Evolutionary conservation across 2,888 invertebrate genomes (phyloP).

Genomic region (Diarsia brunnea): DNA sequence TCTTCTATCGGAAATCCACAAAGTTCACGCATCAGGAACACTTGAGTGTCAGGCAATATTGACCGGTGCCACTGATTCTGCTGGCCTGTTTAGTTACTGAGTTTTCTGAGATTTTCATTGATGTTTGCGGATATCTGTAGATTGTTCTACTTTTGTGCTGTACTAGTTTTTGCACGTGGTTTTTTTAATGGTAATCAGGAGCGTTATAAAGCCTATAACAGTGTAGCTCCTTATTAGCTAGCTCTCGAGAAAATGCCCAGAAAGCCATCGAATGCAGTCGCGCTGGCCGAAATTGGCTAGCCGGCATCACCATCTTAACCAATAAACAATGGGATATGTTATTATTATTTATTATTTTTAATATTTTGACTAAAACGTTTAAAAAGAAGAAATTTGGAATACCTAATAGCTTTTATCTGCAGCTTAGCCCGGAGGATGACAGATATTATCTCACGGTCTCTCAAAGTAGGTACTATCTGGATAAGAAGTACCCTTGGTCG

Average conservation of each 20-base stretch:
- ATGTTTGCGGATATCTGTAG: background rate
- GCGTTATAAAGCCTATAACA: too few relatives aligned
- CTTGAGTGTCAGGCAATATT: slow-evolving; percentile 68
- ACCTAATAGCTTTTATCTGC: background rate
- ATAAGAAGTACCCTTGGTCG: background rate
- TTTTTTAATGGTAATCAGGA: too few relatives aligned
- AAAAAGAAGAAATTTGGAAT: background rate
- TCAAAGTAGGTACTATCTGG: background rate
- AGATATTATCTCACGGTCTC: background rate
- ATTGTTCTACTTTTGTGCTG: background rate
- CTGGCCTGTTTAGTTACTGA: slow-evolving; percentile 25
- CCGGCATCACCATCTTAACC: too few relatives aligned
- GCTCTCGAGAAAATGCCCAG: too few relatives aligned
- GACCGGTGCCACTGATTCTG: slow-evolving; percentile 48
- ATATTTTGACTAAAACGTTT: background rate
- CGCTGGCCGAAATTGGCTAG: too few relatives aligned
- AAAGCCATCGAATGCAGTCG: too few relatives aligned
- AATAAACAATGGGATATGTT: background rate
- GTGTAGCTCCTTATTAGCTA: background rate
- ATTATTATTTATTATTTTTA: background rate
- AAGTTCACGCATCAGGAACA: slow-evolving; percentile 70
- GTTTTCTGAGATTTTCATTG: slow-evolving; percentile 28
- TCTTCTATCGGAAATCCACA: slow-evolving; percentile 79
- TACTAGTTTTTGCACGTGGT: background rate
- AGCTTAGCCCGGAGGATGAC: background rate